A percentile compares a stretch with the other conserved stretches of the same genome.
Evolutionary conservation across 2,797 vertebrate species (phyloP).

Genomic region (Adrianichthys oophorus): DNA sequence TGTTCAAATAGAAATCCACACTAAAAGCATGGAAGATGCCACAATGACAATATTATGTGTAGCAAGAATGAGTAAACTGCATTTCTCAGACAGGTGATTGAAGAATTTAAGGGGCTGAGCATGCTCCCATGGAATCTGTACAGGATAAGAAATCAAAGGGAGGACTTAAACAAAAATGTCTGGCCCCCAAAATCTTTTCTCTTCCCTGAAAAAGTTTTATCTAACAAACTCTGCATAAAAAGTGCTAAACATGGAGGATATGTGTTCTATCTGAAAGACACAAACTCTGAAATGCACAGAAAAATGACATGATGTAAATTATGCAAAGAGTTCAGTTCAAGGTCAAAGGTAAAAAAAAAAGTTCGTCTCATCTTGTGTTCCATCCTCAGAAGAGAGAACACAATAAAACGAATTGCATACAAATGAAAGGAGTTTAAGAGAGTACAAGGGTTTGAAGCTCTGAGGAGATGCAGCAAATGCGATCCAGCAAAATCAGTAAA

Average conservation of each 20-base stretch:
- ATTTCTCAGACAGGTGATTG: slow-evolving; percentile 79
- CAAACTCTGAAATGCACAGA: slow-evolving; percentile 5
- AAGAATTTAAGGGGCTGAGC: slow-evolving; percentile 78
- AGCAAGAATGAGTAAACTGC: slow-evolving; percentile 71
- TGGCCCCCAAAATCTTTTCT: too few relatives aligned
- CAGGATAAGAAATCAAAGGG: slow-evolving; percentile 74
- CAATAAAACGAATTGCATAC: slow-evolving; percentile 27
- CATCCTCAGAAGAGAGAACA: slow-evolving; percentile 72
- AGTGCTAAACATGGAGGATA: too few relatives aligned
- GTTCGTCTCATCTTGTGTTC: slow-evolving; percentile 77
- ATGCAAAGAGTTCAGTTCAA: slow-evolving; percentile 59
- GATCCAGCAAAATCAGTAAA: slow-evolving; percentile 71
- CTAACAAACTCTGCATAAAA: too few relatives aligned
- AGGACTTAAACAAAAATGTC: slow-evolving; percentile 52
- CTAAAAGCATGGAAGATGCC: slow-evolving; percentile 46
- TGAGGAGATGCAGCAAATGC: slow-evolving; percentile 72
- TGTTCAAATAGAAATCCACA: slow-evolving; percentile 32
- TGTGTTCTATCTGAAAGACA: background rate
- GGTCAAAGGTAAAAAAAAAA: slow-evolving; percentile 56
- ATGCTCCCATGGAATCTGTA: slow-evolving; percentile 67
- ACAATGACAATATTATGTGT: slow-evolving; percentile 69
- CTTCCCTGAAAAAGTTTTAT: slow-evolving; percentile 72
- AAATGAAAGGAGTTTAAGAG: slow-evolving; percentile 16
- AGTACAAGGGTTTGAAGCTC: slow-evolving; percentile 67
- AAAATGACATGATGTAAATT: slow-evolving; percentile 35